Base-by-base conservation (phyloP, 2,888 invertebrate genomes). In the Phyto melanocephala region DNA sequence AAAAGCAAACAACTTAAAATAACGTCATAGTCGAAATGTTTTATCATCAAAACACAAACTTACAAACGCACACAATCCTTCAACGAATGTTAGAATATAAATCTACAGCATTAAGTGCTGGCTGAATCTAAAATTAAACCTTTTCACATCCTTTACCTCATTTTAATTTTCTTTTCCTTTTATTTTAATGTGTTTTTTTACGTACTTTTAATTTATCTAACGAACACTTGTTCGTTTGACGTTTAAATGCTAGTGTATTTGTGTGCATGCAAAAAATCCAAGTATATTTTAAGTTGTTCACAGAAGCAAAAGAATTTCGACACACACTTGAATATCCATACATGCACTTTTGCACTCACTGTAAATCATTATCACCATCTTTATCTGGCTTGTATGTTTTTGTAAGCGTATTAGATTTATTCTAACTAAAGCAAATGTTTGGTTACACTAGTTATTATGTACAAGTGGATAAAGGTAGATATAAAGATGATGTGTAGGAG, bases 81-180 rank as follows among this genome's bases (percentile, higher is more conserved):
- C 1, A 45, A 7, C 20, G 56, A 72, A 67, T 28, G 20, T n/a
- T 52, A 52, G 17, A 40, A 56, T 35, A 13, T 13, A 28, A 52
- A 45, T 42, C 17, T 35, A 20, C 40, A 50, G 1, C 11, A 13
- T 54, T 65, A 33, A 63, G 11, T 58, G 40, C 20, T 58, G 33
- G 35, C 28, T 77, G 67, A 72, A 79, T 76, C 50, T 68, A n/a
- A 84, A 79, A 81, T 79, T 81, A 81, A 72, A 71, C 37, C 65
- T 78, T 74, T 80, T 52, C 37, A 10, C n/a, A n/a, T 56, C 24
- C 33, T 8, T 15, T 22, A n/a, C n/a, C n/a, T n/a, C n/a, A n/a
- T n/a, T n/a, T n/a, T n/a, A n/a, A n/a, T 33, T 45, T 63, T n/a
- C 3, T 35, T 40, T 13, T 8, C 10, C n/a, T n/a, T 47, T 15